Conservation (phyloP, 2,888 invertebrate species). For the Drymonia ruficornis region DNA sequence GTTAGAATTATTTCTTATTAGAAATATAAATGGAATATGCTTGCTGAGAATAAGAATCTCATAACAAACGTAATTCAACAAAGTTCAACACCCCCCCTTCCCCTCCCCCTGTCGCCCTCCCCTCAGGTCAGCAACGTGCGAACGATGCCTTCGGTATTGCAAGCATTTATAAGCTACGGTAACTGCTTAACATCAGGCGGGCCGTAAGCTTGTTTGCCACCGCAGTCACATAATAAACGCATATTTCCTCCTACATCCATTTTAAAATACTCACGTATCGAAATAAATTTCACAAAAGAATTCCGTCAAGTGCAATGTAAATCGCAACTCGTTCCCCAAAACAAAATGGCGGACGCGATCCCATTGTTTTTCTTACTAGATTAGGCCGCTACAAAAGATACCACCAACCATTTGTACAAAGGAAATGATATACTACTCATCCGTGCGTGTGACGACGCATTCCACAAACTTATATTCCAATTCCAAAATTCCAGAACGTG, state of each 20-base stretch:
- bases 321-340: conserved; percentile 44
- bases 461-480: conserved; percentile 42
- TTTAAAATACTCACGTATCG: conserved; percentile 1
- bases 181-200: too few species aligned
- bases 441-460: conserved; percentile 76
- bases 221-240: too few species aligned
- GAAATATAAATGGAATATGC: too few species aligned
- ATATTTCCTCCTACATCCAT: background rate
- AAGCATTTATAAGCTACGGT: too few species aligned
- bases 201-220: too few species aligned
- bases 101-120: too few species aligned
- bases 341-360: conserved; percentile 48
- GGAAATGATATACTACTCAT: conserved; percentile 77
- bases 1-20: conserved; percentile 1
- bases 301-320: conserved; percentile 47
- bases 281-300: conserved; percentile 18
- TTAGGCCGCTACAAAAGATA: conserved; percentile 73
- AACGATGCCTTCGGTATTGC: too few species aligned
- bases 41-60: too few species aligned
- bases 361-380: conserved; percentile 74
- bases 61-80: too few species aligned
- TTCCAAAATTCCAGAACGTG: conserved; percentile 19
- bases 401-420: conserved; percentile 73
- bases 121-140: too few species aligned
- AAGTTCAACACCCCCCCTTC: too few species aligned